Conservation (phyloP, 1,140 invertebrate genomes). For the Sogatella furcifera region DNA sequence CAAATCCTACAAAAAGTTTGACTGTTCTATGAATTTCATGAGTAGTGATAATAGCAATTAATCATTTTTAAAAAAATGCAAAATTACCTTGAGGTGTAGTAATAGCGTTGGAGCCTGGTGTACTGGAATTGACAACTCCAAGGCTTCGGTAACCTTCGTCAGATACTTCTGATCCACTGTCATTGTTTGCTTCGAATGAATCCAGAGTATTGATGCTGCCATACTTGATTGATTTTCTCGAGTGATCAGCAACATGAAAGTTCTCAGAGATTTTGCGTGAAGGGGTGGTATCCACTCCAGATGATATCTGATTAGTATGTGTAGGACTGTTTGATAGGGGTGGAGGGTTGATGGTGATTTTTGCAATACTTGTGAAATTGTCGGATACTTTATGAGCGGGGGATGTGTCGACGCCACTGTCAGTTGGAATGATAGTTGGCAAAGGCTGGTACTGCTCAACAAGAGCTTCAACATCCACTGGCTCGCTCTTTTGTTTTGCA, state of each 20-base stretch:
- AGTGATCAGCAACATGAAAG: neutral
- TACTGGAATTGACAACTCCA: conserved; percentile 45
- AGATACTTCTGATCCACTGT: conserved; percentile 75
- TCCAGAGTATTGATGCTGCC: conserved; percentile 15
- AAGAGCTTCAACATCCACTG: neutral
- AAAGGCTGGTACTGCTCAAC: conserved; percentile 19
- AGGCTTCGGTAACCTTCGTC: conserved; percentile 78
- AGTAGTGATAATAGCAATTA: too few species aligned
- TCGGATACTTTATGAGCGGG: conserved; percentile 20
- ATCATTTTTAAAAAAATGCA: too few species aligned
- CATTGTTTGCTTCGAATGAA: conserved; percentile 46
- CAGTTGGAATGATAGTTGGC: conserved; percentile 16
- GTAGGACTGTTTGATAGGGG: conserved; percentile 7
- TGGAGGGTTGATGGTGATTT: neutral
- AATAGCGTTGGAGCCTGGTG: neutral
- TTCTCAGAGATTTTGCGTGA: conserved; percentile 10
- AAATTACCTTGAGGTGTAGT: neutral
- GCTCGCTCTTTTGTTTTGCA: too few species aligned
- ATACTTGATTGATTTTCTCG: conserved; percentile 4
- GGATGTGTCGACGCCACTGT: conserved; percentile 21
- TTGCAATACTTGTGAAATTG: conserved; percentile 10
- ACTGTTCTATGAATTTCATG: too few species aligned
- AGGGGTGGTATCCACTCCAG: conserved; percentile 10
- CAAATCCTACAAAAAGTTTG: too few species aligned
- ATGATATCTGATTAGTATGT: neutral